Evolutionary conservation across 2,888 invertebrate genomes (phyloP).

Genomic region (Elegia similella): DNA sequence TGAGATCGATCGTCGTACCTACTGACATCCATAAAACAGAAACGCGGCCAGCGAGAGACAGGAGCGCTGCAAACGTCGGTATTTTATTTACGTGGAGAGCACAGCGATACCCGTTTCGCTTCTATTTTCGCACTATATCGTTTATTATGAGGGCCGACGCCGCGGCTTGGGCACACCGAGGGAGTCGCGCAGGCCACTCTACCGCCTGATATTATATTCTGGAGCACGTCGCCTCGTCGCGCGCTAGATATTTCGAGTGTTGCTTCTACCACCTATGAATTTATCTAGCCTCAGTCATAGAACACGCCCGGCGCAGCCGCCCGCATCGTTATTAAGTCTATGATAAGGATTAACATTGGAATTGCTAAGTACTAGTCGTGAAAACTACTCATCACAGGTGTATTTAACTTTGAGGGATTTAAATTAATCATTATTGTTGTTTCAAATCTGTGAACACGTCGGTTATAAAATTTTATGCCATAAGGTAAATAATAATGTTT

Average conservation of each 20-base stretch:
- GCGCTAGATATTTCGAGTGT: constrained; percentile 80
- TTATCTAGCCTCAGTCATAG: constrained; percentile 74
- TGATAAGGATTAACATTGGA: constrained; percentile 23
- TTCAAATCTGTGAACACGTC: background rate
- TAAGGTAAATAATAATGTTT: background rate
- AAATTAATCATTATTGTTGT: background rate
- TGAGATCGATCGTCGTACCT: constrained; percentile 57
- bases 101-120: constrained; percentile 60
- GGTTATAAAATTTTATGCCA: background rate
- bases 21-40: constrained; percentile 60
- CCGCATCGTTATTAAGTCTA: constrained; percentile 56
- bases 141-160: constrained; percentile 64
- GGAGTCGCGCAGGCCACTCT: constrained; percentile 66
- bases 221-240: constrained; percentile 79
- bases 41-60: constrained; percentile 57
- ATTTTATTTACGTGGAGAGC: constrained; percentile 74
- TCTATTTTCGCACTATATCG: constrained; percentile 78
- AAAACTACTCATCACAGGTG: constrained; percentile 5
- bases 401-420: constrained; percentile 17
- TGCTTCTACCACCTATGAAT: constrained; percentile 76
- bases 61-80: constrained; percentile 59
- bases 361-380: background rate
- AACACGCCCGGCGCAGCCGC: constrained; percentile 67
- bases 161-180: constrained; percentile 48
- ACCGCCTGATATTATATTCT: constrained; percentile 80